Evolutionary conservation across 2,113 vertebrate species (phyloP), one percentile per base, ranked within the genome.

Genomic region (Prochilodus magdalenae): DNA sequence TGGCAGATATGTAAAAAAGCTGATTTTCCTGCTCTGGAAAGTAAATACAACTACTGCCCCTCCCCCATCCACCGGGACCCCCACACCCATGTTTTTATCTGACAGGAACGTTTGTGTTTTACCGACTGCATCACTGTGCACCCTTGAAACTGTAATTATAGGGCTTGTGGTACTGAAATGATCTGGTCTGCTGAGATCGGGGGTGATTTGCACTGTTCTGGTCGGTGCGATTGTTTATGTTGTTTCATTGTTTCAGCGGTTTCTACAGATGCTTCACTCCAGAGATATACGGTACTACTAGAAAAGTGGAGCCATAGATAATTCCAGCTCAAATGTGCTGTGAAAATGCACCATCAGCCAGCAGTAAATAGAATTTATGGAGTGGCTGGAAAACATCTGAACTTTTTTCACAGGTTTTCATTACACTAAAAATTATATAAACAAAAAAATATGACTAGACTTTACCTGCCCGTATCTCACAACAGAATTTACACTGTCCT

Each of bases 321-420:
- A 90, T 89, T 89, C 88, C 88, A 77, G 71, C 81, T 89, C 83
- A 90, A 90, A 88, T 60, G 78, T 59, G 55, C 66, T 71, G 55
- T 66, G 81, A 85, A 89, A 83, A 85, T 80, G 85, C 87, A 87
- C 85, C 18, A 83, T 87, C 83, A 86, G 88, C 87, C 84, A 85
- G 73, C 80, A 84, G 76, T 83, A 84, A 86, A 85, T 72, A 80
- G 84, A 86, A 79, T 88, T 89, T 85, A 88, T 84, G 84, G 83
- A 73, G 12, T 67, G 59, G 73, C 83, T 75, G 73, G 81, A 27
- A 33, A 84, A 75, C 75, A 80, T 51, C 82, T 78, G 77, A 71
- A 87, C 83, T 87, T n/a, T 77, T 4, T 71, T 60, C 36, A n/a
- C 7, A 44, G 66, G 36, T 44, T 70, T 70, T 70, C 33, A 70